A percentile compares a stretch with the other conserved stretches of the same genome.
phyloP scores from a whole-genome alignment of 2,113 vertebrate species.

The Corythaixoides concolor region DNA sequence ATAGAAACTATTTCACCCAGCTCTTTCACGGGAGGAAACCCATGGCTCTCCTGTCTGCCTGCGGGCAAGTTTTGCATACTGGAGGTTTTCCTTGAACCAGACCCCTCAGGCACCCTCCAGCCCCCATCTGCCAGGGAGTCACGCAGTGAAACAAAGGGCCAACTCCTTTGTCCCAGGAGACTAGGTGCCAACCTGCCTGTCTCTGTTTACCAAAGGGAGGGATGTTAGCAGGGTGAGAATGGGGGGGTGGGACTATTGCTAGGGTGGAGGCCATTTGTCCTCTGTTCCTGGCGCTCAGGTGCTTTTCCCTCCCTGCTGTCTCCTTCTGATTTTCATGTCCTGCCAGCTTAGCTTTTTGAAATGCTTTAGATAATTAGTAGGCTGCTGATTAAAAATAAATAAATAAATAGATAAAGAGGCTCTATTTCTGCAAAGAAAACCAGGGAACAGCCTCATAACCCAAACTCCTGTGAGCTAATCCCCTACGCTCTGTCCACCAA shows the following conservation, averaged over 20 bases:
- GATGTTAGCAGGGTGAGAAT: slow-evolving; percentile 64
- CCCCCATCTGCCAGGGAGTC: slow-evolving; percentile 52
- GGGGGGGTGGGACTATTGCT: slow-evolving; percentile 32
- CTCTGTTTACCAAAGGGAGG: slow-evolving; percentile 61
- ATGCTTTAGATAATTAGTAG: not conserved
- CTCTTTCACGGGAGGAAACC: not conserved
- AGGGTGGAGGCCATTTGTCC: slow-evolving; percentile 58
- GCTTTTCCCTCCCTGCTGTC: not conserved
- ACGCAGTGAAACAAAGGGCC: slow-evolving; percentile 48
- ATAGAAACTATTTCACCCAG: not conserved
- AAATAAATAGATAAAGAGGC: not conserved
- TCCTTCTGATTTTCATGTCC: not conserved
- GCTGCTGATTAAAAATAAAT: not conserved
- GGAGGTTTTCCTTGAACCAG: slow-evolving; percentile 50
- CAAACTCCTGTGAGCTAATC: not conserved
- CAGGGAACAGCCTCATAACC: not conserved
- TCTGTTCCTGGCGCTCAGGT: slow-evolving; percentile 5
- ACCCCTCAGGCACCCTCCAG: slow-evolving; percentile 53
- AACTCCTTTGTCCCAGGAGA: slow-evolving; percentile 59
- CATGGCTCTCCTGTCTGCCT: not conserved
- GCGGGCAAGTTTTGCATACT: slow-evolving; percentile 25
- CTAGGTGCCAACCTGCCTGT: slow-evolving; percentile 71
- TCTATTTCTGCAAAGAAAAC: not conserved
- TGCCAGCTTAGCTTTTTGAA: not conserved
- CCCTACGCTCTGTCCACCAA: not conserved